A percentile compares a stretch with the other conserved stretches of the same genome.
phyloP scores from a whole-genome alignment of 2,113 vertebrate species.

The Muscicapa adusta region DNA sequence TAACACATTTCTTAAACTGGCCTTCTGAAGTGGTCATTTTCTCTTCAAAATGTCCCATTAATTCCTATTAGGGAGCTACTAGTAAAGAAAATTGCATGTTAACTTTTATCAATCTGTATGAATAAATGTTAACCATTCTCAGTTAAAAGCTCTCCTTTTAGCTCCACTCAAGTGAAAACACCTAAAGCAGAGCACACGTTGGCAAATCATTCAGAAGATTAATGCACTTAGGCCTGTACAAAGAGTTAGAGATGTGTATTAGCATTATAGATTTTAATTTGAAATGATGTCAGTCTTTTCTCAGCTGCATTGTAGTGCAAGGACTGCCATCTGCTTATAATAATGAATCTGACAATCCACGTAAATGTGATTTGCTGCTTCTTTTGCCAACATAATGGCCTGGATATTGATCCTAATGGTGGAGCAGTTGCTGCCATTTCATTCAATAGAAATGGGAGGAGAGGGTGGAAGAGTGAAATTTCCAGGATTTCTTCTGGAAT shows the following conservation, averaged over 20 bases:
- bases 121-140: conserved; percentile 73
- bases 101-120: conserved; percentile 74
- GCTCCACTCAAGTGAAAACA: conserved; percentile 75
- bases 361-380: conserved; percentile 88
- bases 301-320: conserved; percentile 81
- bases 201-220: conserved; percentile 76
- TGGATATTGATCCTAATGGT: conserved; percentile 88
- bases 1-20: background rate
- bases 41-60: conserved; percentile 68
- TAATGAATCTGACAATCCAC: conserved; percentile 91
- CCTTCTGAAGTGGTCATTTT: conserved; percentile 45
- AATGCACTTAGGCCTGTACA: conserved; percentile 79
- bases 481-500: background rate
- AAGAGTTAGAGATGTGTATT: conserved; percentile 81
- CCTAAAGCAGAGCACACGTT: conserved; percentile 51
- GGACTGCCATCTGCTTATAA: conserved; percentile 91
- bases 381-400: conserved; percentile 86
- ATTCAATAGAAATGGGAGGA: conserved; percentile 75
- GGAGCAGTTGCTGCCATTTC: conserved; percentile 78
- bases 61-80: conserved; percentile 70
- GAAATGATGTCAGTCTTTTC: conserved; percentile 90
- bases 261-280: conserved; percentile 98
- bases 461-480: conserved; percentile 47
- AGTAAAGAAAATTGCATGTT: conserved; percentile 75
- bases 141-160: conserved; percentile 72